Conservation (phyloP, 2,888 invertebrate genomes). For the Cotesia congregata region DNA sequence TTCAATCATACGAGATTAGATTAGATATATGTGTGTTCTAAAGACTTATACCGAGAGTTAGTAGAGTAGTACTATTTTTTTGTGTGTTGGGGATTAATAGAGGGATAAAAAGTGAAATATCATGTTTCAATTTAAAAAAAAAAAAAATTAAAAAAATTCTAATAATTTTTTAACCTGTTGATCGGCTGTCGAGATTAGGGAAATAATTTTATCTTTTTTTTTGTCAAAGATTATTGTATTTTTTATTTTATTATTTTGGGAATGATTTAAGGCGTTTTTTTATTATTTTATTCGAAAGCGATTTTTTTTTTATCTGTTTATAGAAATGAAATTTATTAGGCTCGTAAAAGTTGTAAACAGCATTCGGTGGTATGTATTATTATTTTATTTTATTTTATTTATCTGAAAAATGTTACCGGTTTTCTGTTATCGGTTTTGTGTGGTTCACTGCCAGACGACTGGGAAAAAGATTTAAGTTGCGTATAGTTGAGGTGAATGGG, state of each 20-base stretch:
- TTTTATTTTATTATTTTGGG: not conserved
- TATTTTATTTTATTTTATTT: not conserved
- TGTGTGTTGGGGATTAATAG: conserved; percentile 6
- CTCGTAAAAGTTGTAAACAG: conserved; percentile 13
- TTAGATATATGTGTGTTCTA: conserved; percentile 22
- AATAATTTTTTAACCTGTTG: not conserved
- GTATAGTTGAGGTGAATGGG: not conserved
- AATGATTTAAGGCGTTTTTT: conserved; percentile 8
- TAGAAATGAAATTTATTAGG: conserved; percentile 6
- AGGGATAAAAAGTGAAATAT: conserved; percentile 14
- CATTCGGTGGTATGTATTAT: conserved; percentile 3
- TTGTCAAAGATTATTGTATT: not conserved
- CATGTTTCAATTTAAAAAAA: conserved; percentile 30
- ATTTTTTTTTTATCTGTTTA: not conserved
- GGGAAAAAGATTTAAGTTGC: not conserved
- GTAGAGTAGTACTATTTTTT: conserved; percentile 9
- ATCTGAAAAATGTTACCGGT: conserved; percentile 9
- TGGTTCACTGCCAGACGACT: not conserved
- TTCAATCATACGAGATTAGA: conserved; percentile 49
- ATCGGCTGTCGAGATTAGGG: not conserved
- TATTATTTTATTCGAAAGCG: conserved; percentile 1
- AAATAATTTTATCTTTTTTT: not conserved
- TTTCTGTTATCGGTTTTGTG: conserved; percentile 5
- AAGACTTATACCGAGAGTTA: not conserved
- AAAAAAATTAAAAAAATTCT: not conserved